Evolutionary conservation across 2,888 invertebrate genomes (phyloP).

Genomic region (Myopa testacea): DNA sequence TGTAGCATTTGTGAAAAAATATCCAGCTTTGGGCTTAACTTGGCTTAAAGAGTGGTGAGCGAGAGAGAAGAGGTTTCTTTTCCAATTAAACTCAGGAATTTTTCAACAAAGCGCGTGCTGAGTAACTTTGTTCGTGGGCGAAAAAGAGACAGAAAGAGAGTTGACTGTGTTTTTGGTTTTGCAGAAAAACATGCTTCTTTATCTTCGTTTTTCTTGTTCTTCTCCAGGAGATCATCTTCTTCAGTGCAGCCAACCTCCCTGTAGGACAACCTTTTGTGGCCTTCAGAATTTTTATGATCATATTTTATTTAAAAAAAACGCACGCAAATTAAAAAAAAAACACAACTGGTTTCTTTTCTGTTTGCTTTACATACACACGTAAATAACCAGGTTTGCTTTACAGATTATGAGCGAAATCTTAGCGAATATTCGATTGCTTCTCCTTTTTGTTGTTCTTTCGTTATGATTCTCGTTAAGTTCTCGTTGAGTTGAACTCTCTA

Average conservation of each 20-base stretch:
- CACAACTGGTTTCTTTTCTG: neutral
- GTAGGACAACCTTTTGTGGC: conserved; percentile 25
- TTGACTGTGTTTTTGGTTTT: neutral
- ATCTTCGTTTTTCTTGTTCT: neutral
- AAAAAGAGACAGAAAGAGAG: neutral
- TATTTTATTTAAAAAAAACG: neutral
- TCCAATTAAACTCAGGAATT: neutral
- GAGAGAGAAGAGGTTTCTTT: neutral
- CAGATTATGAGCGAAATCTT: neutral
- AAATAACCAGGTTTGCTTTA: too few relatives aligned
- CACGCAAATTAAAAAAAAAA: neutral
- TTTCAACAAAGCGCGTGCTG: neutral
- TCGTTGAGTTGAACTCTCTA: neutral
- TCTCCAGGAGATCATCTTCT: neutral
- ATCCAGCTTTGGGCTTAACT: neutral
- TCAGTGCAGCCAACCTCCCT: neutral
- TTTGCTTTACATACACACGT: neutral
- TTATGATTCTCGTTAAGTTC: neutral
- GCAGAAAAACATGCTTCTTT: neutral
- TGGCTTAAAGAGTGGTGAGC: neutral
- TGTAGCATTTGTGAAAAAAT: neutral
- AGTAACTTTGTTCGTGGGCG: neutral
- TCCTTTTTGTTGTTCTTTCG: neutral
- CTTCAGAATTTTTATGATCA: conserved; percentile 21
- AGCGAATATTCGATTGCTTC: conserved; percentile 1